These are phyloP conservation scores for Myotis findleyi DNA, from an alignment of 2,797 vertebrate genomes.

Conservation along the genomic window DNA sequence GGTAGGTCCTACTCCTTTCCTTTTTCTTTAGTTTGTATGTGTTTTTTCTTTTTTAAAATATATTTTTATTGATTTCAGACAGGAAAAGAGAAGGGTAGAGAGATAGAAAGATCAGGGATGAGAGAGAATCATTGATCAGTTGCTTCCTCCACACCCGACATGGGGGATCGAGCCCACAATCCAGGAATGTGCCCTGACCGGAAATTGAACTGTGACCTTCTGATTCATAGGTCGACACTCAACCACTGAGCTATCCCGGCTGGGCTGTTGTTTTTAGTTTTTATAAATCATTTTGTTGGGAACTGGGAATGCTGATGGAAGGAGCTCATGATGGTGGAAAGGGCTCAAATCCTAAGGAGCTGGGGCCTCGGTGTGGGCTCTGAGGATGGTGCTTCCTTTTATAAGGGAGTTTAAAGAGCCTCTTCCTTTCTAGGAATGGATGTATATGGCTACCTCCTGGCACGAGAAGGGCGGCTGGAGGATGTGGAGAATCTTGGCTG, in stretches of 20 bases:
- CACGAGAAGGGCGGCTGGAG: conserved; percentile 97
- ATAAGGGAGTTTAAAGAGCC: not conserved
- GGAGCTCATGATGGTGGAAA: not conserved
- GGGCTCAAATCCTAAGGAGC: not conserved
- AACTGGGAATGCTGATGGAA: not conserved
- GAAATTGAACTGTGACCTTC: too few species aligned
- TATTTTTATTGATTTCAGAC: too few species aligned
- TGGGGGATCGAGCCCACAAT: too few species aligned
- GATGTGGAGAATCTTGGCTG: conserved; percentile 98
- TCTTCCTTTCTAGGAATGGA: conserved; percentile 93
- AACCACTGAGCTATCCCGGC: too few species aligned
- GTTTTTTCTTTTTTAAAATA: not conserved
- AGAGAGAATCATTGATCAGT: too few species aligned
- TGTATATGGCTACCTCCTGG: conserved; percentile 98
- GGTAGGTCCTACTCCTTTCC: not conserved
- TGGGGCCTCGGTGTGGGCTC: not conserved
- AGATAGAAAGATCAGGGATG: too few species aligned
- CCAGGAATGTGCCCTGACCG: too few species aligned
- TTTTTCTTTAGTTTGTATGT: not conserved
- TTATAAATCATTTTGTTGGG: conserved; percentile 27
- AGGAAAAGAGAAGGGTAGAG: too few species aligned
- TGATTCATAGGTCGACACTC: too few species aligned
- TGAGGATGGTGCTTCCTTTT: not conserved
- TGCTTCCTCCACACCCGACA: too few species aligned
- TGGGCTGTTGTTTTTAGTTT: not conserved